phyloP scores from a whole-genome alignment of 2,888 invertebrate genomes.

The Meiosimyza platycephala region DNA sequence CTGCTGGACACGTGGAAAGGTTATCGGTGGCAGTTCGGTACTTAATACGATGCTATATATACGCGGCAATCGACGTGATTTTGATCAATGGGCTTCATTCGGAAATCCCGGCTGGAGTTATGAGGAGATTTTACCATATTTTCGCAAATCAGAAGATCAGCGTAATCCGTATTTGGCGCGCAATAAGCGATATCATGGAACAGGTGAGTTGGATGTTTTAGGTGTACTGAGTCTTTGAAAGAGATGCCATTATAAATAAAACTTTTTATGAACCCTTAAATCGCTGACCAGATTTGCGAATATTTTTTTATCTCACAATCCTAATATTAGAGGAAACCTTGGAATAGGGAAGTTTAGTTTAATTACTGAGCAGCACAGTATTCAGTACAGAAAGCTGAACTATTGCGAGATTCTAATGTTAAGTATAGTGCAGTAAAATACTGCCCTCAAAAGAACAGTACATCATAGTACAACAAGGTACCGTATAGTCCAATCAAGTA shows the following conservation, averaged over 20 bases:
- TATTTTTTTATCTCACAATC: too few species aligned
- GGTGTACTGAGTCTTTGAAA: not conserved
- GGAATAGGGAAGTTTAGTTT: too few species aligned
- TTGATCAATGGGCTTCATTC: slow-evolving; percentile 85
- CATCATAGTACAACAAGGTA: too few species aligned
- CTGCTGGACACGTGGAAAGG: slow-evolving; percentile 91
- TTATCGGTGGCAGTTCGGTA: slow-evolving; percentile 87
- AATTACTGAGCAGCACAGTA: too few species aligned
- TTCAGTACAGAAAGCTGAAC: too few species aligned
- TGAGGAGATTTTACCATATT: slow-evolving; percentile 83
- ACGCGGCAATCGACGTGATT: slow-evolving; percentile 87
- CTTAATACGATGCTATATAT: slow-evolving; percentile 93
- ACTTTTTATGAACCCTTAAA: too few species aligned
- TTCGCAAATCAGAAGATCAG: slow-evolving; percentile 89
- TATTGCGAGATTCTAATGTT: too few species aligned
- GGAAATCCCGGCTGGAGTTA: slow-evolving; percentile 92
- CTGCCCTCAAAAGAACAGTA: too few species aligned
- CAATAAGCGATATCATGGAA: slow-evolving; percentile 77
- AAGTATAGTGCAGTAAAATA: too few species aligned
- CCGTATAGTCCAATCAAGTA: too few species aligned
- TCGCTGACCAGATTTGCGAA: not conserved
- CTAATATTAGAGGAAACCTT: too few species aligned
- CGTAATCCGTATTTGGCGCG: slow-evolving; percentile 87
- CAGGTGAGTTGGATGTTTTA: slow-evolving; percentile 69
- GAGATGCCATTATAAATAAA: too few species aligned